A percentile compares a stretch with the other conserved stretches of the same genome.
phyloP scores from a whole-genome alignment of 2,888 invertebrate genomes.

The Dicyrtoma fusca region DNA sequence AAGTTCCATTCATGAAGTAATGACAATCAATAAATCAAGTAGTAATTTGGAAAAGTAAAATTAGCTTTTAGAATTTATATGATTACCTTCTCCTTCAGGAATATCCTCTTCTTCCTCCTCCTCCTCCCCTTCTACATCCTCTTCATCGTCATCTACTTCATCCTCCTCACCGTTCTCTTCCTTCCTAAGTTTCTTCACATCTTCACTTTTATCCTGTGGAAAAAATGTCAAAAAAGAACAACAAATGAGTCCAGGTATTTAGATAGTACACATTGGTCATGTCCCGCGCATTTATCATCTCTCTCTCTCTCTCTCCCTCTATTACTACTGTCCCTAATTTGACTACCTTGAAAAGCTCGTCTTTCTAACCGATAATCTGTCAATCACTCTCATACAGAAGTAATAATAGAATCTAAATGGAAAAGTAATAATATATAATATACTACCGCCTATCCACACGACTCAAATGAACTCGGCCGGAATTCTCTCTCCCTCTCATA shows the following conservation, averaged over 20 bases:
- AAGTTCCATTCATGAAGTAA: too few relatives aligned
- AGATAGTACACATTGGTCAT: too few relatives aligned
- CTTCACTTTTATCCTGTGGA: conserved; percentile 72
- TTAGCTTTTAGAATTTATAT: too few relatives aligned
- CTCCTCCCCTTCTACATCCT: conserved; percentile 66
- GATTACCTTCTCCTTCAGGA: conserved; percentile 56
- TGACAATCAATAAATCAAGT: too few relatives aligned
- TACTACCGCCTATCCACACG: background rate
- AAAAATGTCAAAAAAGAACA: conserved; percentile 19
- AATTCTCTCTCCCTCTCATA: conserved; percentile 5
- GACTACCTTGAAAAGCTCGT: too few relatives aligned
- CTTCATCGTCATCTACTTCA: conserved; percentile 68
- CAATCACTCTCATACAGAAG: conserved; percentile 8
- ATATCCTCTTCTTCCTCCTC: conserved; percentile 67
- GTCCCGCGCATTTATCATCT: too few relatives aligned
- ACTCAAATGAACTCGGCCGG: background rate
- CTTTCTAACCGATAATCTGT: background rate
- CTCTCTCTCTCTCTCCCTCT: background rate
- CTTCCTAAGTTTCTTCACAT: conserved; percentile 78
- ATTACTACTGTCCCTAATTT: background rate
- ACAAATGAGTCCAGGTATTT: background rate
- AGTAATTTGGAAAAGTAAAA: too few relatives aligned
- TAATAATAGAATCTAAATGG: too few relatives aligned
- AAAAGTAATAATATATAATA: conserved; percentile 14
- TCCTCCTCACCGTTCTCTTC: conserved; percentile 76